These are phyloP conservation scores for Hesperia comma DNA, from an alignment of 2,888 invertebrate species.

Conservation along the genomic window DNA sequence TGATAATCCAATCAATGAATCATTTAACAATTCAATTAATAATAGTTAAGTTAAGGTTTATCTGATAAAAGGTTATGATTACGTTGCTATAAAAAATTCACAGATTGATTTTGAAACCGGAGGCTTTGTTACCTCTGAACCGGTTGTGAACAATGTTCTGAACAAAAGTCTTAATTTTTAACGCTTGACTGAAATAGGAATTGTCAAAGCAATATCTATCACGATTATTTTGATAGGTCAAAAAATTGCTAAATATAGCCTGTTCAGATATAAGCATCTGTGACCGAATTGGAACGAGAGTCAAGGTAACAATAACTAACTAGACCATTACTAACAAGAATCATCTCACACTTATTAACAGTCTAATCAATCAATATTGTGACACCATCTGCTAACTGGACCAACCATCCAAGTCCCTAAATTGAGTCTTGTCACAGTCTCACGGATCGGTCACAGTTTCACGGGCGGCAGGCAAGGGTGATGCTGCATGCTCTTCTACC, in stretches of 20 bases:
- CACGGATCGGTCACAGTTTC: no score
- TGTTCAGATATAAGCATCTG: no score
- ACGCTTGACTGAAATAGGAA: constrained; percentile 19
- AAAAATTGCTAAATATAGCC: background rate
- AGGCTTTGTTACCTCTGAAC: constrained; percentile 11
- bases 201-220: constrained; percentile 17
- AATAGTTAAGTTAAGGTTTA: background rate
- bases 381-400: no score
- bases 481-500: no score
- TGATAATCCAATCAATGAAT: background rate
- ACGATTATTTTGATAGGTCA: constrained; percentile 11
- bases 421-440: no score
- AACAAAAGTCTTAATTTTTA: constrained; percentile 22
- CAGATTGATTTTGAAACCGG: constrained; percentile 22
- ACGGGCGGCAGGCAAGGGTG: no score
- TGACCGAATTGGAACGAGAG: no score
- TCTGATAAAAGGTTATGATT: constrained; percentile 27
- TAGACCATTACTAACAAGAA: no score
- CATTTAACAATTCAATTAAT: constrained; percentile 7
- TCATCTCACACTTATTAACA: no score
- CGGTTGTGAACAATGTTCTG: constrained; percentile 1
- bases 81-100: constrained; percentile 21
- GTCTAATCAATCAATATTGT: no score
- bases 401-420: no score
- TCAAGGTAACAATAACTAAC: no score